Conservation (phyloP, 2,888 invertebrate genomes). For the Pseudanteris insignis region DNA sequence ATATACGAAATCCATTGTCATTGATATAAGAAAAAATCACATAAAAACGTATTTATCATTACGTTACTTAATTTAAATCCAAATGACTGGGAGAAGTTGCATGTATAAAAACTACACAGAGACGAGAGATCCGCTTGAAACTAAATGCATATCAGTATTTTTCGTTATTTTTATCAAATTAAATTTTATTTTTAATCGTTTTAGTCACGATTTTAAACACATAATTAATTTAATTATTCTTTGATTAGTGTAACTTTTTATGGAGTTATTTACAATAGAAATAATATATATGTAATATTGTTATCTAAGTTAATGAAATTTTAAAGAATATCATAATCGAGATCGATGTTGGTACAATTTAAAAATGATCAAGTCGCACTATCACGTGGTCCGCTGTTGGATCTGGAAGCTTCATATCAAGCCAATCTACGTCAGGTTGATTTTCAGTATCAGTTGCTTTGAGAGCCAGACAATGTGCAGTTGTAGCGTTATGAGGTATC, state of each 20-base stretch:
- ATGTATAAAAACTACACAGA: constrained; percentile 1
- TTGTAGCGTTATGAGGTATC: constrained; percentile 86
- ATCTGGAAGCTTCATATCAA: constrained; percentile 85
- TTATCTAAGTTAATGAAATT: no score
- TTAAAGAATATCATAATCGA: constrained; percentile 9
- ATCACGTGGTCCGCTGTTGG: constrained; percentile 87
- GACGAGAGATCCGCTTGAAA: not conserved
- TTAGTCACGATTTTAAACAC: no score
- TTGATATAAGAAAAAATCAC: constrained; percentile 13
- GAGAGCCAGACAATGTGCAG: constrained; percentile 79
- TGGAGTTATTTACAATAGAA: no score
- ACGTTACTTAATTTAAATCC: constrained; percentile 25
- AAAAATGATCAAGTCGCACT: constrained; percentile 92
- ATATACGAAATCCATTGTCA: constrained; percentile 13
- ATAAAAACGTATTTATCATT: constrained; percentile 21
- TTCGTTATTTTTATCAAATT: no score
- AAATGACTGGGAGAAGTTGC: constrained; percentile 25
- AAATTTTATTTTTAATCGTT: no score
- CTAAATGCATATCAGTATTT: constrained; percentile 6
- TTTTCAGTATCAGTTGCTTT: constrained; percentile 85
- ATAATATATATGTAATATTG: no score
- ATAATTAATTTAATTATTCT: no score
- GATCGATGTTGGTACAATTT: constrained; percentile 45
- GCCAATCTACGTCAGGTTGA: constrained; percentile 85
- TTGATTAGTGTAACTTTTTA: no score